Percentiles rank a stretch among this genome's conserved stretches.
These are phyloP conservation scores for Ladona fulva DNA, from an alignment of 1,140 invertebrate species.

Conservation along the genomic window DNA sequence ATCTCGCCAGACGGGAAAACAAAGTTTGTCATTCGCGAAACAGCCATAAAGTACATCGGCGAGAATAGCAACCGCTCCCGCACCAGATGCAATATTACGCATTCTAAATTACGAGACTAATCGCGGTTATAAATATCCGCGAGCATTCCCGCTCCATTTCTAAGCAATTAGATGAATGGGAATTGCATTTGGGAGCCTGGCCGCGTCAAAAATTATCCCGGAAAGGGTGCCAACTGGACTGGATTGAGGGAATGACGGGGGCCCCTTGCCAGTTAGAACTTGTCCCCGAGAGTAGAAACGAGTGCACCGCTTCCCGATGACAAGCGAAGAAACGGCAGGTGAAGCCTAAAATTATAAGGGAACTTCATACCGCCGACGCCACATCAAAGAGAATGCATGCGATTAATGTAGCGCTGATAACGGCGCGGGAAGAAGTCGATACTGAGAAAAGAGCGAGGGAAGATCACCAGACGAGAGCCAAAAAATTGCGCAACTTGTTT, in stretches of 20 bases:
- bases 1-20: too few relatives aligned
- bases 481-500: too few relatives aligned
- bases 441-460: too few relatives aligned
- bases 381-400: not conserved
- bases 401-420: not conserved
- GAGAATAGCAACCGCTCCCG: too few relatives aligned
- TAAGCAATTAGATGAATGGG: slow-evolving; percentile 3
- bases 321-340: not conserved
- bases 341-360: not conserved
- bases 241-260: not conserved
- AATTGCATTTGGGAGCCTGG: not conserved
- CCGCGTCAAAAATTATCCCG: not conserved
- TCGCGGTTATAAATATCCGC: not conserved
- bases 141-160: not conserved
- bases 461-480: too few relatives aligned
- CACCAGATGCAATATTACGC: too few relatives aligned
- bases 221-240: not conserved
- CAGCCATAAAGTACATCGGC: too few relatives aligned
- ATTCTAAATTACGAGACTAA: too few relatives aligned
- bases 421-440: too few relatives aligned
- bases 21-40: too few relatives aligned
- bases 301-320: not conserved
- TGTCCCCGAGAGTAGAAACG: not conserved
- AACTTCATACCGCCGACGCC: not conserved
- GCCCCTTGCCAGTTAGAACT: not conserved